Evolutionary conservation across 2,888 invertebrate genomes (phyloP), one percentile per base, ranked within the genome.

Genomic region (Eudiplozoon nipponicum): DNA sequence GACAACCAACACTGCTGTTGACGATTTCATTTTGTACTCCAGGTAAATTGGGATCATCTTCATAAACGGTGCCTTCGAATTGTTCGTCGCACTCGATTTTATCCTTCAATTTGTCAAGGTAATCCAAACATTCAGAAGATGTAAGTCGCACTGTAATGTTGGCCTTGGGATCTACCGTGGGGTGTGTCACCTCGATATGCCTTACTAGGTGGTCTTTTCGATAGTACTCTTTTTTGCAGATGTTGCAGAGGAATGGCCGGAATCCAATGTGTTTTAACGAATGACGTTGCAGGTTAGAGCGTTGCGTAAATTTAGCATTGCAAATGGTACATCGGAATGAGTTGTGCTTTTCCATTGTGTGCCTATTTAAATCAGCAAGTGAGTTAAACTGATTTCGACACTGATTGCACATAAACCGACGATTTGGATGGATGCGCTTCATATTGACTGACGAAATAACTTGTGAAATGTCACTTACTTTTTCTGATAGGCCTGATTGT

Each of bases 201-300:
- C 43, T 20, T 17, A 43, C 40, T 18, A 43, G 28, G 35, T 43
- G 43, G 22, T 43, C 43, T 28, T 43, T 43, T 11, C 43, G 42
- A 33, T 43, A 43, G 21, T 43, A 43, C 11, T 28, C 39, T 33
- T 44, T 43, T 23, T 28, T 26, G 26, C 43, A 43, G 9, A 42
- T 17, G 23, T 31, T 29, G 19, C 43, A 43, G 20, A 23, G 35
- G 35, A 43, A 43, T 3, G 43, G 43, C 35, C 44, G 44, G 42
- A 43, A 43, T 19, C 43, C 43, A 18, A 43, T 42, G 29, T 43
- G 43, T 29, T 43, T 43, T n/a, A 43, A 31, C 7, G 43, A 43
- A 36, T 43, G 43, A 5, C 43, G 37, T 22, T 43, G 43, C 13
- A 43, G 28, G 34, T 43, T 43, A 11, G 43, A 43, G 13, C 43